A percentile compares a stretch with the other conserved stretches of the same genome.
These are phyloP conservation scores for Acanthosepion esculentum DNA, from an alignment of 2,888 invertebrate genomes.

Conservation along the genomic window DNA sequence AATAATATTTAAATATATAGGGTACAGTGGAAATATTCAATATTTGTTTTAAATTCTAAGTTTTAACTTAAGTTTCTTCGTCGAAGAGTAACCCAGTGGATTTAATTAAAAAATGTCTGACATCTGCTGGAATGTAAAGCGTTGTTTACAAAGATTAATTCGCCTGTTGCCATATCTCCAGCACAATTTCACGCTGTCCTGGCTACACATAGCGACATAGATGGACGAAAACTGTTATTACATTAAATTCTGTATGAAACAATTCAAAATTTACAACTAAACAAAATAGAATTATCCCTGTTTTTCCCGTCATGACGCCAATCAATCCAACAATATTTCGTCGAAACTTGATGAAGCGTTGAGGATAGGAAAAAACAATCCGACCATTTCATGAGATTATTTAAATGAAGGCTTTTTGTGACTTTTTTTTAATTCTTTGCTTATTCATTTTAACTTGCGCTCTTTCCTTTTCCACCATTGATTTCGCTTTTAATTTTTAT, in stretches of 20 bases:
- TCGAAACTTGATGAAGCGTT: not conserved
- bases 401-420: not conserved
- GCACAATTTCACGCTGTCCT: not conserved
- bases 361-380: not conserved
- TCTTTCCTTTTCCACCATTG: not conserved
- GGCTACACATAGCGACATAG: not conserved
- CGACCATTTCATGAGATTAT: conserved; percentile 1
- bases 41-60: no score
- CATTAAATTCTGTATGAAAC: not conserved
- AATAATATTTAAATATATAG: no score
- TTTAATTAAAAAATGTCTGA: not conserved
- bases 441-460: not conserved
- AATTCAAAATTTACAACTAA: not conserved
- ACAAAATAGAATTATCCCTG: not conserved
- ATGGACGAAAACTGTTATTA: not conserved
- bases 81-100: not conserved
- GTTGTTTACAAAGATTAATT: not conserved
- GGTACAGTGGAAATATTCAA: no score
- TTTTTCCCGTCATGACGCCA: no score
- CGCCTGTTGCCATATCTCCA: not conserved
- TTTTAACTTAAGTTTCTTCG: not conserved
- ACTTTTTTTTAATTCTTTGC: no score
- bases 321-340: not conserved
- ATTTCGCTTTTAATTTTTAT: not conserved
- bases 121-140: not conserved